phyloP scores from a whole-genome alignment of 2,113 vertebrate genomes.

The Oceanodroma tethys region DNA sequence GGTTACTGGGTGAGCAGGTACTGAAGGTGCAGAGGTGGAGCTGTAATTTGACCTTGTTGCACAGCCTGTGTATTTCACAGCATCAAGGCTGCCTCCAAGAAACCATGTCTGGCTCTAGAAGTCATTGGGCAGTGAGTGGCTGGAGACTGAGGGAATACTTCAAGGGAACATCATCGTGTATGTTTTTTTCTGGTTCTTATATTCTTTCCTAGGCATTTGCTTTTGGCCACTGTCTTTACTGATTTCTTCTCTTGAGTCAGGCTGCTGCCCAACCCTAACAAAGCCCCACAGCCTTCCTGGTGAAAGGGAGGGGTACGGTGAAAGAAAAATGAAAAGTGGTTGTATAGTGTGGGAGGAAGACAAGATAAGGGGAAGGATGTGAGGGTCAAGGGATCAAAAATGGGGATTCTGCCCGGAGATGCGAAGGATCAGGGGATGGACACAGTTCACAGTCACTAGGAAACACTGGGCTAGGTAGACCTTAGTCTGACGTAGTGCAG shows the following conservation, averaged over 20 bases:
- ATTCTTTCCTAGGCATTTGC: background rate
- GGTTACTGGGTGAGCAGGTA: background rate
- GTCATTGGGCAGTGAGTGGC: background rate
- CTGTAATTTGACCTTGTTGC: background rate
- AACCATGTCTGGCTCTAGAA: background rate
- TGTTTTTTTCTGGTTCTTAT: background rate
- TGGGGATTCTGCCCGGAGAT: background rate
- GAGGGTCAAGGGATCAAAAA: background rate
- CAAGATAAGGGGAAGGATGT: background rate
- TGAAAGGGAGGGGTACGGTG: background rate
- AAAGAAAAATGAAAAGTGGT: background rate
- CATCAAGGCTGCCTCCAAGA: background rate
- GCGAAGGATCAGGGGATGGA: background rate
- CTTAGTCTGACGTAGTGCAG: background rate
- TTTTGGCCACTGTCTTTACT: background rate
- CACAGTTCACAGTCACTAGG: background rate
- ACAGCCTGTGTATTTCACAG: background rate
- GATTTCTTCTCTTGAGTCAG: background rate
- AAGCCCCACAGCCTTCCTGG: background rate
- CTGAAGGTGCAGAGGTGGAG: background rate
- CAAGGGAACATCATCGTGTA: fast-evolving
- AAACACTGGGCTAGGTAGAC: background rate
- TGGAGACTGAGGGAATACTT: background rate
- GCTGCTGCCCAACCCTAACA: background rate
- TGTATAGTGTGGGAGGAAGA: background rate